A percentile compares a stretch with the other conserved stretches of the same genome.
Conservation (phyloP, 2,888 invertebrate genomes). For the Thereva unica region DNA sequence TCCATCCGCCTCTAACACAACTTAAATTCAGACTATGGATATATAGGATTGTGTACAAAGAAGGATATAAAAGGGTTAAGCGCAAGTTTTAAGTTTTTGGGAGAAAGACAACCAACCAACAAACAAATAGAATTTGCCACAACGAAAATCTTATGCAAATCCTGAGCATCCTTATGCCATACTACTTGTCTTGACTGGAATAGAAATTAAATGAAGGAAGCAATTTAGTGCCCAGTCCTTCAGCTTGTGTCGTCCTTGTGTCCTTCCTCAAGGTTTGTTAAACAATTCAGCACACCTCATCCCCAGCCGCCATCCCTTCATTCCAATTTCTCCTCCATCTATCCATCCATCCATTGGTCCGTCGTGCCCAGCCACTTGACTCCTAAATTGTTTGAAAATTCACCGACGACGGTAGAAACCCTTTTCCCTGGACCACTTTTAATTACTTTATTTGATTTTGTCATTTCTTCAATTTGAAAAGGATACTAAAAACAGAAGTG, state of each 20-base stretch:
- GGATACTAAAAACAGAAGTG: slow-evolving; percentile 19
- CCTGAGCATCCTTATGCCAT: slow-evolving; percentile 15
- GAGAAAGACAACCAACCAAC: too few species aligned
- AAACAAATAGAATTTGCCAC: too few species aligned
- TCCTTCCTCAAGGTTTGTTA: neutral
- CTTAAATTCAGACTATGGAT: neutral
- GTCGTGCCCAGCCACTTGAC: neutral
- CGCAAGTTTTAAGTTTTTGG: too few species aligned
- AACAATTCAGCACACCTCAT: too few species aligned
- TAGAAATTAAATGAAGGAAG: slow-evolving; percentile 34
- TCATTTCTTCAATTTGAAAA: slow-evolving; percentile 34
- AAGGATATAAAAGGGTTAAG: too few species aligned
- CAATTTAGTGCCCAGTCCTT: slow-evolving; percentile 24
- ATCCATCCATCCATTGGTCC: neutral
- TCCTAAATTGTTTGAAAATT: neutral
- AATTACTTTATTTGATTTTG: slow-evolving; percentile 35
- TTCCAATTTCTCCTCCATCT: neutral
- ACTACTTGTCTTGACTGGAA: slow-evolving; percentile 15
- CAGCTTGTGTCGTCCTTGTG: slow-evolving; percentile 17
- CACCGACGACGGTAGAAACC: slow-evolving; percentile 3
- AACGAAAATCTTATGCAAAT: slow-evolving; percentile 32
- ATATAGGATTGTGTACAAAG: too few species aligned
- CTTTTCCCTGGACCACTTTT: slow-evolving; percentile 29
- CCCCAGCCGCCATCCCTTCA: neutral
- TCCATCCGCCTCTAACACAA: neutral